A percentile compares a stretch with the other conserved stretches of the same genome.
Conservation (phyloP, 1,140 invertebrate genomes). For the Phthorimaea operculella region DNA sequence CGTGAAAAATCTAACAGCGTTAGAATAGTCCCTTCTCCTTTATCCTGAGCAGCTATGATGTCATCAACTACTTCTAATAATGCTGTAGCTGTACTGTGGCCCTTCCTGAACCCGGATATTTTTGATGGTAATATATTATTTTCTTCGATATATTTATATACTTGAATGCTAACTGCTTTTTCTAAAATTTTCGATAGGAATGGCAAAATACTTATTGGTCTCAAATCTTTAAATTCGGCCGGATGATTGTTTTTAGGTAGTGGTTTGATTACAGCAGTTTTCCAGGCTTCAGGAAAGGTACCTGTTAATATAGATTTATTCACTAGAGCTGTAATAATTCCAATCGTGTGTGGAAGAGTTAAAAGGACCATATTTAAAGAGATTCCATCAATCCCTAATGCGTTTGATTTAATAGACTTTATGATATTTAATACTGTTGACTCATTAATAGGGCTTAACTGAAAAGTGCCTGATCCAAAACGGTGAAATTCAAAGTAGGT, state of each 20-base stretch:
- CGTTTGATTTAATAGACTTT: not conserved
- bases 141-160: not conserved
- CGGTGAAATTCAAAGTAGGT: not conserved
- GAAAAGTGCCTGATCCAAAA: not conserved
- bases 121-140: not conserved
- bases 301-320: not conserved
- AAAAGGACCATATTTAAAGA: not conserved
- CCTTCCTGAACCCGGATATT: not conserved
- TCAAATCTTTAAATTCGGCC: constrained; percentile 1
- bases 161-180: not conserved
- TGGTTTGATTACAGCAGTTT: not conserved
- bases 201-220: not conserved
- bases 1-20: not conserved
- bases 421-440: not conserved
- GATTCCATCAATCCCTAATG: not conserved
- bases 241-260: not conserved
- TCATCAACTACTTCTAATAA: not conserved
- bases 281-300: not conserved
- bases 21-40: not conserved
- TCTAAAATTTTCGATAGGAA: not conserved
- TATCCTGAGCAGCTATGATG: not conserved
- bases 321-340: not conserved
- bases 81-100: not conserved
- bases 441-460: constrained; percentile 1
- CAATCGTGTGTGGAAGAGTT: not conserved